Base-by-base conservation (phyloP, 2,797 vertebrate species). In the Anguilla marmorata region DNA sequence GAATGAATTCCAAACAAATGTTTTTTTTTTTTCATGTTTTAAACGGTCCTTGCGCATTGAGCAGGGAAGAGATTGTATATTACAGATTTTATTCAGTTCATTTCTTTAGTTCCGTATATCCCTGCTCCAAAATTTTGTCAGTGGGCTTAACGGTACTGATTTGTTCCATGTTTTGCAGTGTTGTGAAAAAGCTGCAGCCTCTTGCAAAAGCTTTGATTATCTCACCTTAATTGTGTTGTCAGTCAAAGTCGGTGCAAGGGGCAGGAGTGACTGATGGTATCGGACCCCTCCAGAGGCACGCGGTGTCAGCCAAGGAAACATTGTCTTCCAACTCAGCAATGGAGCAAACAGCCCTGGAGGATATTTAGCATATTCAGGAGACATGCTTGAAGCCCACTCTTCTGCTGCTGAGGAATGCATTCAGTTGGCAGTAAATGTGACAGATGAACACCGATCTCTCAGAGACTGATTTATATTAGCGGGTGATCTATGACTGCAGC, bases 401-500 rank as follows among this genome's bases (percentile, higher is more conserved):
- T 86, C 41, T 69, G 41, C 21, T 88, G 63, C 66, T 84, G 86
- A 63, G 74, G 88, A 58, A 82, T 86, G 87, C 72, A 87, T 89
- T 84, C 74, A 72, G 84, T 85, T 82, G 79, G 86, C 89, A 87
- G 79, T 91, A 89, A 91, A 91, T 84, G 76, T 89, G 88, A 90
- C 90, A 84, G 88, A 86, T 88, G 88, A 56, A 50, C 85, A 76
- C 56, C 85, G 60, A 86, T 90, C 66, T 86, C 88, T 83, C 85
- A 86, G 48, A 48, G 87, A 88, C 87, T 86, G 74, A 88, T 89
- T 74, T 88, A 88, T 89, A 86, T 88, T 87, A 66, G 84, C 85
- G 82, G 83, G 63, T 91, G 90, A 90, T 87, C 37, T 86, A 86
- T 54, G 30, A 87, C 88, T 85, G 50, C 80, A 48, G 60, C 45